phyloP scores from a whole-genome alignment of 2,797 vertebrate species.

The Sebastes hubbsi region DNA sequence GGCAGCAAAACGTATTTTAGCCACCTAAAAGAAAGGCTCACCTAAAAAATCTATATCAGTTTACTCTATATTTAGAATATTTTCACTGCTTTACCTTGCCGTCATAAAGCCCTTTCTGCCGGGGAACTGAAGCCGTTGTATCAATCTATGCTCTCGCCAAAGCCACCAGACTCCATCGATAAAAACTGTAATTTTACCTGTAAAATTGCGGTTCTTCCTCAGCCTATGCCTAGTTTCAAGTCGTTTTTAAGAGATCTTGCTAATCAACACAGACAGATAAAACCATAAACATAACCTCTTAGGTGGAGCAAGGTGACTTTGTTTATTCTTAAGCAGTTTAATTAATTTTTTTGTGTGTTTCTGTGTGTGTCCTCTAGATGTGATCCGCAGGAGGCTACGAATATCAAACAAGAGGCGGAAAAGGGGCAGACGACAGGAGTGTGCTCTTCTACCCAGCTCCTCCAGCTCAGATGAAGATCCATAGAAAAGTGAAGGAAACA shows the following conservation, averaged over 20 bases:
- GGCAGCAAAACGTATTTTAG: too few relatives aligned
- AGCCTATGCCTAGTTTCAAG: background rate
- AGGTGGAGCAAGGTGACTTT: too few relatives aligned
- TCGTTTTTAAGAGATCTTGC: background rate
- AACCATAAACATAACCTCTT: background rate
- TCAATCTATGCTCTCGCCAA: too few relatives aligned
- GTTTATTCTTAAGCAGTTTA: background rate
- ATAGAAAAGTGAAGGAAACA: constrained; percentile 12
- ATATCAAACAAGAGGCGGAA: constrained; percentile 75
- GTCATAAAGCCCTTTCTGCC: fast-evolving
- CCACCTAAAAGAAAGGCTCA: too few relatives aligned
- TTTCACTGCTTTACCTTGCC: too few relatives aligned
- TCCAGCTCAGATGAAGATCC: constrained; percentile 72
- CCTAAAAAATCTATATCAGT: too few relatives aligned
- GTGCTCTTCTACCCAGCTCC: constrained; percentile 75
- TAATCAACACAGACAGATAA: background rate
- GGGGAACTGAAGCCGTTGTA: too few relatives aligned
- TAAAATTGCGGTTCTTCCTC: background rate
- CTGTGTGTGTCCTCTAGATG: constrained; percentile 70
- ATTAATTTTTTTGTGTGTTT: constrained; percentile 1
- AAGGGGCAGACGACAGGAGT: constrained; percentile 75
- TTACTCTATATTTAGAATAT: too few relatives aligned
- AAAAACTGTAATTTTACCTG: too few relatives aligned
- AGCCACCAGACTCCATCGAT: too few relatives aligned
- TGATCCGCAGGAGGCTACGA: constrained; percentile 81